These are phyloP conservation scores for Orientallactaga sibirica DNA, from an alignment of 2,797 vertebrate genomes.

Conservation along the genomic window DNA sequence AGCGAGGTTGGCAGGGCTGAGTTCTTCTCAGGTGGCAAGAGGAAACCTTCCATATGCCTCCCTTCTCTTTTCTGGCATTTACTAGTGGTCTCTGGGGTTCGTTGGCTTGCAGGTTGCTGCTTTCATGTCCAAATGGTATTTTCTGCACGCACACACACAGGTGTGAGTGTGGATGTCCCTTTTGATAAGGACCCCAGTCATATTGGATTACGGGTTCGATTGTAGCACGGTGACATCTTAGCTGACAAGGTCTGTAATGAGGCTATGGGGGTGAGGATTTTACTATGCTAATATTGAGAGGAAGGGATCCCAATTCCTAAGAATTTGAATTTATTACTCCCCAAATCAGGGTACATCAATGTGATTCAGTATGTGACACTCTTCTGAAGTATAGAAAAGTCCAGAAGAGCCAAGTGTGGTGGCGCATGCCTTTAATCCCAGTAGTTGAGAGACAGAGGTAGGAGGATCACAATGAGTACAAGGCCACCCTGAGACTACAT, in stretches of 20 bases:
- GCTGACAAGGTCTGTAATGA: not conserved
- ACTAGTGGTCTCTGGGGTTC: not conserved
- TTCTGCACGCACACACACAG: no score
- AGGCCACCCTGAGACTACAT: no score
- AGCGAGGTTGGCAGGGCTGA: not conserved
- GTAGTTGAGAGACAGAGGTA: no score
- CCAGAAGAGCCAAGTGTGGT: not conserved
- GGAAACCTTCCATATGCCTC: rapidly evolving
- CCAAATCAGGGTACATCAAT: not conserved
- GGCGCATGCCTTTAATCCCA: no score
- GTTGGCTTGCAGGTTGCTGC: not conserved
- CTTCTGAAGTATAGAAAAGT: not conserved
- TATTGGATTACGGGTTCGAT: not conserved
- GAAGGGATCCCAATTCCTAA: not conserved
- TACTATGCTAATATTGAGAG: not conserved
- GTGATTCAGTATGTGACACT: not conserved
- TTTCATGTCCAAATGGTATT: not conserved
- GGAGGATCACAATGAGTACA: no score
- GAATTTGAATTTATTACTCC: not conserved
- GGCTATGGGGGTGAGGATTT: not conserved
- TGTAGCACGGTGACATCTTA: not conserved
- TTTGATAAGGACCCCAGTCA: not conserved
- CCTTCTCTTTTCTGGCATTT: not conserved
- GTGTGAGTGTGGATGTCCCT: not conserved
- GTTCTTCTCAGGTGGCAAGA: not conserved